These are phyloP conservation scores for Megamerina dolium DNA, from an alignment of 2,888 invertebrate species.

Conservation along the genomic window DNA sequence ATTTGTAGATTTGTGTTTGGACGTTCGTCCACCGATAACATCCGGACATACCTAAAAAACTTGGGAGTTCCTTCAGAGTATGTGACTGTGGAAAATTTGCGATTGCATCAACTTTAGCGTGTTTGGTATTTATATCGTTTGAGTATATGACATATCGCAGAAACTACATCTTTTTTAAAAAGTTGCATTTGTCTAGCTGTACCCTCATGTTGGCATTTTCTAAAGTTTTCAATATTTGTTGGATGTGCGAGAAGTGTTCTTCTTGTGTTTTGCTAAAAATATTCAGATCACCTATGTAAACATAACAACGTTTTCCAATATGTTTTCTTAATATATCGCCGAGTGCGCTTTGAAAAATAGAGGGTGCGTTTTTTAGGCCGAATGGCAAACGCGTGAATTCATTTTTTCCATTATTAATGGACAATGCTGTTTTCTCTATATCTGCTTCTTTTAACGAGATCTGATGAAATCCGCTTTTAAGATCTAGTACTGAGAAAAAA, in stretches of 20 bases:
- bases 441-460: conserved; percentile 14
- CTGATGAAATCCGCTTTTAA: too few relatives aligned
- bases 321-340: conserved; percentile 12
- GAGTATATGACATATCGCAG: too few relatives aligned
- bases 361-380: conserved; percentile 13
- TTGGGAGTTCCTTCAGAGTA: too few relatives aligned
- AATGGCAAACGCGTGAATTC: conserved; percentile 13
- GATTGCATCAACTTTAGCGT: conserved; percentile 11
- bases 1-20: too few relatives aligned
- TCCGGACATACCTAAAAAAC: conserved; percentile 17
- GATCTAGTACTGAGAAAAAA: too few relatives aligned
- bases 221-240: too few relatives aligned
- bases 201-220: too few relatives aligned
- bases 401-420: conserved; percentile 13
- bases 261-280: conserved; percentile 12
- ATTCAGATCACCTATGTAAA: conserved; percentile 17
- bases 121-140: conserved; percentile 14
- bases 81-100: conserved; percentile 12
- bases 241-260: conserved; percentile 12
- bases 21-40: conserved; percentile 4
- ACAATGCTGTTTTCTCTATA: conserved; percentile 11
- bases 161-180: too few relatives aligned
- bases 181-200: too few relatives aligned
- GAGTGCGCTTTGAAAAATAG: conserved; percentile 13
- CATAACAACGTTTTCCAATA: conserved; percentile 10